phyloP scores from a whole-genome alignment of 1,140 invertebrate species.

The Lepidostoma basale region DNA sequence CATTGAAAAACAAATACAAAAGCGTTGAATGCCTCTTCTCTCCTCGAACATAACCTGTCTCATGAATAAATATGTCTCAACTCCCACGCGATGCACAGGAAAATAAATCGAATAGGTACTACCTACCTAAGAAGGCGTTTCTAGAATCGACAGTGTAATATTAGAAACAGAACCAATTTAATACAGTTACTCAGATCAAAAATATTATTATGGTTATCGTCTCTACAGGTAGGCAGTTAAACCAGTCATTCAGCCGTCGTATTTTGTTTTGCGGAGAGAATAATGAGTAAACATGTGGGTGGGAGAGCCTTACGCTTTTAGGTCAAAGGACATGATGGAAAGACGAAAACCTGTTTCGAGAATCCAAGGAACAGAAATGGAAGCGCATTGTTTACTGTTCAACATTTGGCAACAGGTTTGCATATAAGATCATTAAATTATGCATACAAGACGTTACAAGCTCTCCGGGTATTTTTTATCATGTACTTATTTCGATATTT shows the following conservation, averaged over 20 bases:
- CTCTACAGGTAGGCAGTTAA: too few relatives aligned
- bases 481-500: too few relatives aligned
- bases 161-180: constrained; percentile 2
- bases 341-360: not conserved
- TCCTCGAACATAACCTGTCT: too few relatives aligned
- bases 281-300: constrained; percentile 11
- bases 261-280: not conserved
- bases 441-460: too few relatives aligned
- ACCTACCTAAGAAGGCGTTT: constrained; percentile 17
- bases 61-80: not conserved
- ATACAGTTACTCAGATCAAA: not conserved
- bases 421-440: too few relatives aligned
- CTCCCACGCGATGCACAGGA: not conserved
- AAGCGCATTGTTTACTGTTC: too few relatives aligned
- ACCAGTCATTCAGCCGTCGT: not conserved
- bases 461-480: too few relatives aligned
- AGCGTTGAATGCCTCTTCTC: too few relatives aligned
- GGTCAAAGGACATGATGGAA: constrained; percentile 21
- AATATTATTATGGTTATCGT: too few relatives aligned
- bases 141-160: constrained; percentile 13
- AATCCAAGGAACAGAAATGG: not conserved
- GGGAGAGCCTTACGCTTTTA: constrained; percentile 2
- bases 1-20: too few relatives aligned
- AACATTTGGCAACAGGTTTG: too few relatives aligned
- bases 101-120: constrained; percentile 9